A percentile compares a stretch with the other conserved stretches of the same genome.
Conservation (phyloP, 2,113 vertebrate species). For the Irena cyanogastra region DNA sequence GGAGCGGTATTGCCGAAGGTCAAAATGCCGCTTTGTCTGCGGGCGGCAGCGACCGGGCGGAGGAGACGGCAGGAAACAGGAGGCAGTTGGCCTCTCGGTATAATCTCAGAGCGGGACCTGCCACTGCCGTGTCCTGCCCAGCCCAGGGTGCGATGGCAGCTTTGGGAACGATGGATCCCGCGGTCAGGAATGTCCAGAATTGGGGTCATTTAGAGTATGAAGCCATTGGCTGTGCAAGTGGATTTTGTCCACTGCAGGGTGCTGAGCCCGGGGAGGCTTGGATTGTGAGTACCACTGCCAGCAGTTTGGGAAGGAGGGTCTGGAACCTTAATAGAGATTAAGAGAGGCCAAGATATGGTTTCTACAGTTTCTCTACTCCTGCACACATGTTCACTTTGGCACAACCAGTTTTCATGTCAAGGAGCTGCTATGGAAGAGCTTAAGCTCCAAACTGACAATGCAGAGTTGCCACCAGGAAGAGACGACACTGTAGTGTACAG, state of each 20-base stretch:
- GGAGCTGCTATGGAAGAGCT: not conserved
- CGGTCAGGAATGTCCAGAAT: not conserved
- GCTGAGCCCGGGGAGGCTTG: not conserved
- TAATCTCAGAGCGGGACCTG: accelerated
- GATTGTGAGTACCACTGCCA: not conserved
- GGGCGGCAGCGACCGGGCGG: not conserved
- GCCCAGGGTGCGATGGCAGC: not conserved
- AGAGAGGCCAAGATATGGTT: not conserved
- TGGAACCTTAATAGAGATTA: not conserved
- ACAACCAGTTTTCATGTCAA: not conserved
- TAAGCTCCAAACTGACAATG: not conserved
- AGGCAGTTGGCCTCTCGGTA: no score
- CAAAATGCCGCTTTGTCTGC: not conserved
- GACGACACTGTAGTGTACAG: not conserved
- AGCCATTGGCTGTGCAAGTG: not conserved
- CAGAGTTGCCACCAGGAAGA: not conserved
- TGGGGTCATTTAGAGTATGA: not conserved
- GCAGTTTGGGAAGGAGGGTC: not conserved
- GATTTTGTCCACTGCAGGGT: not conserved
- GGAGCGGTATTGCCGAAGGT: not conserved
- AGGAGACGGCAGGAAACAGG: not conserved
- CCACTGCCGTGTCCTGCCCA: not conserved
- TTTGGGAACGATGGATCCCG: not conserved
- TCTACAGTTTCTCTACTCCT: not conserved
- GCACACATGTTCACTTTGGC: accelerated